Evolutionary conservation across 1,140 invertebrate species (phyloP).

Genomic region (Dreissena polymorpha): DNA sequence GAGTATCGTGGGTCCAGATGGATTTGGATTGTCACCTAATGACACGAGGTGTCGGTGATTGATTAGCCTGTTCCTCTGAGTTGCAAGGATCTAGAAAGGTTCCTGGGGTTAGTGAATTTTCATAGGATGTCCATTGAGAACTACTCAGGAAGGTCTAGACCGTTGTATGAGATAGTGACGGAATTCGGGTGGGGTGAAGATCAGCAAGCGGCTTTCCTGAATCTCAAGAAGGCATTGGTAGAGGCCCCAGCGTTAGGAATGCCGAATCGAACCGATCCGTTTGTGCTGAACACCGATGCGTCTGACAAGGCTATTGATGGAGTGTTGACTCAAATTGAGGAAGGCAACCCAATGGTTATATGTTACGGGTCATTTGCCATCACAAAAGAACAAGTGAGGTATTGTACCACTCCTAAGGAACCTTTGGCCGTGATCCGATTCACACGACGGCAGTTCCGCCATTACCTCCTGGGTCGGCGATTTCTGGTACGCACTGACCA

Average conservation of each 20-base stretch:
- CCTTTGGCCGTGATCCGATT: background rate
- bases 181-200: background rate
- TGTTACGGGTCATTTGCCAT: background rate
- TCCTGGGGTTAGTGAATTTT: conserved; percentile 47
- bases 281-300: background rate
- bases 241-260: background rate
- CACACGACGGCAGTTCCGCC: conserved; percentile 1
- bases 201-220: background rate
- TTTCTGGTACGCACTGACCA: conserved; percentile 12
- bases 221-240: background rate
- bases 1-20: conserved; percentile 9
- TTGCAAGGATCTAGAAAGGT: conserved; percentile 46
- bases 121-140: conserved; percentile 31
- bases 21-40: conserved; percentile 6
- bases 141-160: conserved; percentile 20
- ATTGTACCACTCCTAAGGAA: conserved; percentile 3
- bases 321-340: background rate
- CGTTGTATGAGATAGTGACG: background rate
- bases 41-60: conserved; percentile 10
- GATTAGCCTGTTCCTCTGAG: conserved; percentile 48
- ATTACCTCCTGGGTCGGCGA: background rate
- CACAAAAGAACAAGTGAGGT: background rate
- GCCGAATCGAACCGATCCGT: background rate
- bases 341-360: background rate
- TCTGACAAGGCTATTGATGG: conserved; percentile 2